Conservation (phyloP, 2,113 vertebrate species). For the Mastomys natalensis region DNA sequence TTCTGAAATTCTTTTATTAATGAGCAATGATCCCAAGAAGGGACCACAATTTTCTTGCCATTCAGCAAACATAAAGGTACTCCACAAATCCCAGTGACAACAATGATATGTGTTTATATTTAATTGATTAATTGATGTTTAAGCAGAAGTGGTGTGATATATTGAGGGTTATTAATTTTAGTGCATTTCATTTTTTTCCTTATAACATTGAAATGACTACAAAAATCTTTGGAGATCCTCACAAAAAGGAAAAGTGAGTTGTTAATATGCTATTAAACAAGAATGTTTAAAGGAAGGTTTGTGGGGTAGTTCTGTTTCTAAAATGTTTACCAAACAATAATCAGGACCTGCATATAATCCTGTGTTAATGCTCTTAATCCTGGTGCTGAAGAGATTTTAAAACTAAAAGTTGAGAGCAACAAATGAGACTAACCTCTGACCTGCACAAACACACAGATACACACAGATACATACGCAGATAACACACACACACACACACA, state of each 20-base stretch:
- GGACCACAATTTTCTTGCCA: not conserved
- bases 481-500: not conserved
- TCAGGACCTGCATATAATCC: no score
- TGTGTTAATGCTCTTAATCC: not conserved
- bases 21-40: not conserved
- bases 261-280: not conserved
- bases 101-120: not conserved
- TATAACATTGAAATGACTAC: not conserved
- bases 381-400: not conserved
- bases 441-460: not conserved
- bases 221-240: not conserved
- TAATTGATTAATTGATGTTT: not conserved
- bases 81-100: not conserved
- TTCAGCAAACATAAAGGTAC: not conserved
- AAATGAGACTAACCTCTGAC: not conserved
- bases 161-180: not conserved
- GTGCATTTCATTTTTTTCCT: not conserved
- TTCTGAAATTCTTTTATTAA: not conserved
- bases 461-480: not conserved
- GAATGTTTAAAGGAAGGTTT: not conserved
- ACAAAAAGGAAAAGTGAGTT: not conserved
- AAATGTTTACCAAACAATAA: not conserved
- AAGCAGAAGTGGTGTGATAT: not conserved
- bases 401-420: not conserved
- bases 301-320: not conserved